phyloP scores from a whole-genome alignment of 2,797 vertebrate genomes.

The Sarcoramphus papa region DNA sequence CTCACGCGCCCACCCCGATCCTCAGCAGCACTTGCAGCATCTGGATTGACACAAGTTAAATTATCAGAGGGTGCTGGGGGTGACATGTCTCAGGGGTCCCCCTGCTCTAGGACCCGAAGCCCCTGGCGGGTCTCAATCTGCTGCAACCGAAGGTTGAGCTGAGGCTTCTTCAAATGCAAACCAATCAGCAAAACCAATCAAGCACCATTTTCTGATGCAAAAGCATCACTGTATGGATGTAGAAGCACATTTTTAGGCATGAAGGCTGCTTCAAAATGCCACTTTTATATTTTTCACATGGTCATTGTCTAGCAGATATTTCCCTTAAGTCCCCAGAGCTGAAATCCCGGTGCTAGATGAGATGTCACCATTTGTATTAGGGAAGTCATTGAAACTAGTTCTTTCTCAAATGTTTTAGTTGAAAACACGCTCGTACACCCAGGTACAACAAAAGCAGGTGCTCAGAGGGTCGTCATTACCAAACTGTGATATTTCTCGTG shows the following conservation, averaged over 20 bases:
- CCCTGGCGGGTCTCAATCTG: not conserved
- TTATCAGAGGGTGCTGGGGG: not conserved
- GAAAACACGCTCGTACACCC: not conserved
- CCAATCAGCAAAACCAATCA: not conserved
- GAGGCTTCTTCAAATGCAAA: not conserved
- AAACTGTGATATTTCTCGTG: constrained; percentile 9
- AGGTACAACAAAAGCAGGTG: not conserved
- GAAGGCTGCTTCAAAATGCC: not conserved
- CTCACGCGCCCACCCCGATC: fast-evolving
- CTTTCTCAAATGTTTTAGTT: constrained; percentile 27
- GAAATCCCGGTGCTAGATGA: not conserved
- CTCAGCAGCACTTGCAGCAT: not conserved
- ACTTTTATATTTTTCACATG: not conserved
- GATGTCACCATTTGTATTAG: not conserved
- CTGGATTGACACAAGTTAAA: not conserved
- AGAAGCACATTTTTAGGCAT: not conserved
- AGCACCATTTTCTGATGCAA: not conserved
- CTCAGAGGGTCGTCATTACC: not conserved
- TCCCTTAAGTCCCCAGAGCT: constrained; percentile 6
- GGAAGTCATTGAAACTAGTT: constrained; percentile 10
- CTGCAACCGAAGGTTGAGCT: not conserved
- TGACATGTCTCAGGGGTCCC: not conserved
- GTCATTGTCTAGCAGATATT: not conserved
- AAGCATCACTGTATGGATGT: not conserved
- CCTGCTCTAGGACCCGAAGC: not conserved